These are phyloP conservation scores for Drosophila meridionalis DNA, from an alignment of 2,888 invertebrate genomes.

Conservation along the genomic window DNA sequence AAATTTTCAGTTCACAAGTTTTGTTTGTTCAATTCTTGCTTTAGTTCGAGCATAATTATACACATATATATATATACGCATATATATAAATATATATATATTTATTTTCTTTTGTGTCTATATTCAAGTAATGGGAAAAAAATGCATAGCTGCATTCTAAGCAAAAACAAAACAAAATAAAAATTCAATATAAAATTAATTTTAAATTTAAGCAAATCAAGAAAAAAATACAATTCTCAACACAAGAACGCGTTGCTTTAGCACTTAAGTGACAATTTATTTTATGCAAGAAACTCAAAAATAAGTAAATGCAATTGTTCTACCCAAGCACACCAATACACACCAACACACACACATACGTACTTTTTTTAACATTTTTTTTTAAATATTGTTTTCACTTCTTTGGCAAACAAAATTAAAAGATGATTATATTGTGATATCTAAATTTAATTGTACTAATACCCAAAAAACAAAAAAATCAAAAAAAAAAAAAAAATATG, in stretches of 20 bases:
- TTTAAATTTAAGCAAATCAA: constrained; percentile 42
- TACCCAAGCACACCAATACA: constrained; percentile 13
- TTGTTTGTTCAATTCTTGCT: constrained; percentile 15
- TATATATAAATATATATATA: not conserved
- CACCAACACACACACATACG: constrained; percentile 9
- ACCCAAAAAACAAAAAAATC: not conserved
- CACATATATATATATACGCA: not conserved
- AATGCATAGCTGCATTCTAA: constrained; percentile 31
- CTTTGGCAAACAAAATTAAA: constrained; percentile 57
- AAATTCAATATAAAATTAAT: constrained; percentile 26
- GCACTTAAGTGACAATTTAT: constrained; percentile 38
- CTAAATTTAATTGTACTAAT: constrained; percentile 67
- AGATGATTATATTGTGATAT: constrained; percentile 75
- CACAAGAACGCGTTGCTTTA: constrained; percentile 26
- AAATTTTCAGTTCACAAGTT: constrained; percentile 17
- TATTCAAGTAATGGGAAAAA: constrained; percentile 20
- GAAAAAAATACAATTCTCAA: constrained; percentile 26
- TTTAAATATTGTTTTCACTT: constrained; percentile 36
- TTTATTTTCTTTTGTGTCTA: constrained; percentile 6
- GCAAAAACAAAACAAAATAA: constrained; percentile 11
- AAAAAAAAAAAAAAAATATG: not conserved
- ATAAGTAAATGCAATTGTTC: constrained; percentile 31
- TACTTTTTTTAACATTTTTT: not conserved
- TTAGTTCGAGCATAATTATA: constrained; percentile 10
- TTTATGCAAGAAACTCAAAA: constrained; percentile 40